Conservation (phyloP, 2,888 invertebrate species). For the Tetheella fluctuosa region DNA sequence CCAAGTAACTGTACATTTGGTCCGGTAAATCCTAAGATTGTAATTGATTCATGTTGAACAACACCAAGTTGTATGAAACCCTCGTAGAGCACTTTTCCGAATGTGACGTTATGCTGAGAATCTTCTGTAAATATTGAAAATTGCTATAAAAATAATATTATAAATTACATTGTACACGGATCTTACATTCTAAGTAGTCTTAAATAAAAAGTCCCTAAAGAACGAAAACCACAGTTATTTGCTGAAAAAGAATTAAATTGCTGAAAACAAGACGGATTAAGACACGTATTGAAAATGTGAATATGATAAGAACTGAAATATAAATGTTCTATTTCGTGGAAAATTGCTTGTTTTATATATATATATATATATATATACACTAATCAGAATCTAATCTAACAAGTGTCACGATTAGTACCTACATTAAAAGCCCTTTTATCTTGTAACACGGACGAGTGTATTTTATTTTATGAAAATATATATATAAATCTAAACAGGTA, state of each 20-base stretch:
- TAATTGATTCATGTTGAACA: conserved; percentile 61
- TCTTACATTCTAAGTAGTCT: neutral
- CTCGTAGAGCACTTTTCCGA: conserved; percentile 59
- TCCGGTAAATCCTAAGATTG: conserved; percentile 49
- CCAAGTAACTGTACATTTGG: conserved; percentile 50
- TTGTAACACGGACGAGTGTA: neutral
- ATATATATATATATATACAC: no score
- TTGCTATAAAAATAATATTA: neutral
- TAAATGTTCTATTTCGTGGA: neutral
- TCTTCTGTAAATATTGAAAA: neutral
- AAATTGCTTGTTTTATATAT: neutral
- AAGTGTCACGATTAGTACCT: conserved; percentile 2
- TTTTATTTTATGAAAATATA: neutral
- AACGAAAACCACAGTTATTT: conserved; percentile 6
- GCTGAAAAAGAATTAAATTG: neutral
- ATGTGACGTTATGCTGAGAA: conserved; percentile 32
- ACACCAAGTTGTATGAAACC: conserved; percentile 48
- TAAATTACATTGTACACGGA: neutral
- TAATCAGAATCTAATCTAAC: conserved; percentile 1
- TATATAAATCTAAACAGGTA: neutral
- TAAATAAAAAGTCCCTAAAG: neutral
- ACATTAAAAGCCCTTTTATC: neutral
- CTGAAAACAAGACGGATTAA: neutral
- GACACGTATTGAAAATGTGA: neutral
- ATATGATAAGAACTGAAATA: neutral